These are phyloP conservation scores for Sebastes hubbsi DNA, from an alignment of 2,797 vertebrate genomes.

Conservation along the genomic window DNA sequence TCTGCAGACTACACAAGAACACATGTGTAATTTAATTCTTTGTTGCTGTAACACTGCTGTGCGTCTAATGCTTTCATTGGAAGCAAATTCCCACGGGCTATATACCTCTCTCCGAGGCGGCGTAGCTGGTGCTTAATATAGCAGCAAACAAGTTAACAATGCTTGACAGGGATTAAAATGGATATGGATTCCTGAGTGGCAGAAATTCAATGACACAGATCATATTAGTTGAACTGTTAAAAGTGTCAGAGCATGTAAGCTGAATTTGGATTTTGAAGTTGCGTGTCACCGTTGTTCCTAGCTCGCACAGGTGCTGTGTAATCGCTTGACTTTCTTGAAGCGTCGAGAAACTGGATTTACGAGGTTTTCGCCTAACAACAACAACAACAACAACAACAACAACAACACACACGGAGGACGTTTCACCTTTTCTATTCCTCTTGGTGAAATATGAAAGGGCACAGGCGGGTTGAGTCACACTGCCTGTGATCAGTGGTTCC, in stretches of 20 bases:
- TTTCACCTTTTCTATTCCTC: constrained; percentile 30
- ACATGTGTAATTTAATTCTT: constrained; percentile 51
- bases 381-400: not conserved
- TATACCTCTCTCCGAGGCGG: constrained; percentile 37
- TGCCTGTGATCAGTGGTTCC: constrained; percentile 33
- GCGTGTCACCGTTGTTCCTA: not conserved
- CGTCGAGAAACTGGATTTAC: constrained; percentile 10
- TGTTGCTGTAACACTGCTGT: constrained; percentile 37
- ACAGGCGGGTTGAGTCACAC: constrained; percentile 14
- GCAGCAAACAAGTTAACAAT: constrained; percentile 75
- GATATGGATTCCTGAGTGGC: constrained; percentile 61
- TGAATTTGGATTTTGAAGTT: constrained; percentile 30
- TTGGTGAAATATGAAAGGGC: constrained; percentile 41
- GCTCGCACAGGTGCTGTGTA: not conserved
- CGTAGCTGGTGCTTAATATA: constrained; percentile 66
- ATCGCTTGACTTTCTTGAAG: constrained; percentile 21
- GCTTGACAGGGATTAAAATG: constrained; percentile 72
- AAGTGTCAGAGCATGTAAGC: constrained; percentile 36
- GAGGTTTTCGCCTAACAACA: not conserved
- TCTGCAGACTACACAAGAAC: constrained; percentile 24
- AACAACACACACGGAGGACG: not conserved
- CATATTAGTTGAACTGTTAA: constrained; percentile 58
- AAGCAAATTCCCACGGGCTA: constrained; percentile 57
- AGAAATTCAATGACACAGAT: constrained; percentile 66
- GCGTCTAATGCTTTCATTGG: constrained; percentile 52